Conservation (phyloP, 2,113 vertebrate species). For the Myiagra hebetior region DNA sequence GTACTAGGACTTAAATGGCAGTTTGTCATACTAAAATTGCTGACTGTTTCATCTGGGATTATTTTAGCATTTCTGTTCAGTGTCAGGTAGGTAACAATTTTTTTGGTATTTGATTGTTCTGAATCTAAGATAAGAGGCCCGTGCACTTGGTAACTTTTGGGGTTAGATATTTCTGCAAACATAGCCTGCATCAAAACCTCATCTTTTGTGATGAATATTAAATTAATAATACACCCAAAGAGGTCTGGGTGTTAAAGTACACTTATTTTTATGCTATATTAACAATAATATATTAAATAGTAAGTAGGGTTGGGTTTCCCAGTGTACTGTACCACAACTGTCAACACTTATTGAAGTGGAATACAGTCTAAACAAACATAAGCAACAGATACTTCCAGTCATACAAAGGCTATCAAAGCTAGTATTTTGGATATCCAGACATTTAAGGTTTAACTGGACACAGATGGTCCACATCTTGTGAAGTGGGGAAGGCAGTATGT, state of each 20-base stretch:
- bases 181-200: background rate
- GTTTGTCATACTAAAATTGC: background rate
- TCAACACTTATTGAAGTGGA: background rate
- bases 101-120: background rate
- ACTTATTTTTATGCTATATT: background rate
- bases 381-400: background rate
- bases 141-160: background rate
- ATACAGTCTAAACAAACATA: background rate
- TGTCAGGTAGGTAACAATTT: background rate
- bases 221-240: background rate
- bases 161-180: background rate
- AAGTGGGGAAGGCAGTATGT: background rate
- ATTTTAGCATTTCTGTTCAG: background rate
- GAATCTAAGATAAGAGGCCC: background rate
- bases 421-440: background rate
- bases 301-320: background rate
- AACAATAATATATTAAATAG: background rate
- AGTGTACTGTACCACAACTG: background rate
- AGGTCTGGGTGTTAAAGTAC: background rate
- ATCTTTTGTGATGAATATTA: background rate
- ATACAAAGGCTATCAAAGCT: background rate
- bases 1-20: background rate
- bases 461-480: background rate
- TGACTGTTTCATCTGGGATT: background rate
- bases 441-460: background rate